A percentile compares a stretch with the other conserved stretches of the same genome.
Conservation (phyloP, 2,797 vertebrate species). For the Lates japonicus region DNA sequence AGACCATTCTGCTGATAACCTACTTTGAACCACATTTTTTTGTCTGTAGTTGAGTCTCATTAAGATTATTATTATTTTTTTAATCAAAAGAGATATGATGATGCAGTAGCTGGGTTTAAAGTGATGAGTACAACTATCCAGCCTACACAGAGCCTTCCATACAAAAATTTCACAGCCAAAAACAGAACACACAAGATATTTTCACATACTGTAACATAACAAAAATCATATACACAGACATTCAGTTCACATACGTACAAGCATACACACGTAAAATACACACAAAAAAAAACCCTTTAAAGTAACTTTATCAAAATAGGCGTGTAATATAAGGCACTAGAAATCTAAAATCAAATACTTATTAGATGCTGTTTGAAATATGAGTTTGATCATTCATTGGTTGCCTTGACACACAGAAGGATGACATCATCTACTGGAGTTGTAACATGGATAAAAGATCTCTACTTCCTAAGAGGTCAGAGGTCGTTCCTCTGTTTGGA, state of each 20-base stretch:
- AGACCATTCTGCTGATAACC: slow-evolving; percentile 24
- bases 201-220: slow-evolving; percentile 68
- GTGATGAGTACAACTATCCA: slow-evolving; percentile 50
- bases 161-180: slow-evolving; percentile 62
- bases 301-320: slow-evolving; percentile 92
- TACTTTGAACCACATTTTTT: slow-evolving; percentile 42
- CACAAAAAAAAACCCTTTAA: slow-evolving; percentile 76
- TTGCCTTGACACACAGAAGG: slow-evolving; percentile 69
- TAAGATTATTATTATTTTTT: slow-evolving; percentile 11
- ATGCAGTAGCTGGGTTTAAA: slow-evolving; percentile 59
- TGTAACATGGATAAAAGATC: slow-evolving; percentile 59
- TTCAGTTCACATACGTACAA: slow-evolving; percentile 60
- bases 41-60: slow-evolving; percentile 38
- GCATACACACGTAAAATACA: slow-evolving; percentile 77
- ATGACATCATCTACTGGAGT: slow-evolving; percentile 74
- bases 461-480: slow-evolving; percentile 61
- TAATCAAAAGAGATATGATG: slow-evolving; percentile 41
- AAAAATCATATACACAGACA: slow-evolving; percentile 68
- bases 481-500: slow-evolving; percentile 56
- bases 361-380: slow-evolving; percentile 83
- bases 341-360: slow-evolving; percentile 93
- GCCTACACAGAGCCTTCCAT: slow-evolving; percentile 54
- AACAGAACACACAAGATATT: slow-evolving; percentile 59
- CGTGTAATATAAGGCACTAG: slow-evolving; percentile 99
- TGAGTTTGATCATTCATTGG: slow-evolving; percentile 76